Evolutionary conservation across 2,113 vertebrate genomes (phyloP).

Genomic region (Heterotilapia buettikoferi): DNA sequence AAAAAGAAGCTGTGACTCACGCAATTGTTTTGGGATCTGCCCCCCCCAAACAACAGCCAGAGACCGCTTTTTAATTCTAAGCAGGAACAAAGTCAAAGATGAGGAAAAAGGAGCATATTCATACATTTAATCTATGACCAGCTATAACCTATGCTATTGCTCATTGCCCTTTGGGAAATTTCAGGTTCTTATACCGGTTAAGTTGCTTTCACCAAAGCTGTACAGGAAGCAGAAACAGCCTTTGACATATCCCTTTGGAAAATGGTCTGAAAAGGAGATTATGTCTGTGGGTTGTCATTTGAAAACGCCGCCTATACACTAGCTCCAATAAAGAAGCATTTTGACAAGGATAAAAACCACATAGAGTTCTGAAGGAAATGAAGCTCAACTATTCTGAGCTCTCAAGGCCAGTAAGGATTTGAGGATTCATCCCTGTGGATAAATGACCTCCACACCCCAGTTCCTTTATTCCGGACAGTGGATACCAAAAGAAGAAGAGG

Average conservation of each 20-base stretch:
- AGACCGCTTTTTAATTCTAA: not conserved
- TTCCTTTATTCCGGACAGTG: not conserved
- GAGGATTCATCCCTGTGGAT: not conserved
- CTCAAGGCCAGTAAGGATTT: not conserved
- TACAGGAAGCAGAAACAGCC: not conserved
- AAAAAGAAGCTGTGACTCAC: not conserved
- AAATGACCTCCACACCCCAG: not conserved
- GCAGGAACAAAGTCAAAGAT: not conserved
- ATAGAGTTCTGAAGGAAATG: not conserved
- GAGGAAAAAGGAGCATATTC: not conserved
- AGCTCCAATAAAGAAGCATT: not conserved
- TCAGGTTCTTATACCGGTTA: not conserved
- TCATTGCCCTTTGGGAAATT: slow-evolving; percentile 4
- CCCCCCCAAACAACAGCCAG: not conserved
- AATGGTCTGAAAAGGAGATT: not conserved
- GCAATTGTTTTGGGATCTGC: not conserved
- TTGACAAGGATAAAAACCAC: not conserved
- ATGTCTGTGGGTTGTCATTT: not conserved
- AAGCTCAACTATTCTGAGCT: not conserved
- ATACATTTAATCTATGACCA: not conserved
- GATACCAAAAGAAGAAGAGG: not conserved
- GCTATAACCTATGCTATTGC: not conserved
- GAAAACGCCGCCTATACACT: not conserved
- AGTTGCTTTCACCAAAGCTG: not conserved
- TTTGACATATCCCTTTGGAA: not conserved